phyloP scores from a whole-genome alignment of 2,888 invertebrate genomes.

The Clostera curtula region DNA sequence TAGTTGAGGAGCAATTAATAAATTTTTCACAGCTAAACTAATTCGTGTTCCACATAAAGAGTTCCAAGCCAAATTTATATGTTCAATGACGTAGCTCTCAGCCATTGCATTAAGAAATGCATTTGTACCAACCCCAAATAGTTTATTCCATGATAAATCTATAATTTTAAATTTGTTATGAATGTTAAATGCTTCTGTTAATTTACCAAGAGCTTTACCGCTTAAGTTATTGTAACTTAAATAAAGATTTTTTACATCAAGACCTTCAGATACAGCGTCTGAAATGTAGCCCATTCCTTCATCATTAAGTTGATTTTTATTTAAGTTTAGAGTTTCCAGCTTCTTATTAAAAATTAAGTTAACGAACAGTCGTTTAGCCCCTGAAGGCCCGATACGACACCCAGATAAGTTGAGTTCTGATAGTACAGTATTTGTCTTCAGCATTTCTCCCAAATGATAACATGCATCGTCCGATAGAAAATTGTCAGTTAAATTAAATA shows the following conservation, averaged over 20 bases:
- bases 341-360: conserved; percentile 29
- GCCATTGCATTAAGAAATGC: conserved; percentile 29
- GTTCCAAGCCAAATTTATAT: conserved; percentile 49
- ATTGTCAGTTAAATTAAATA: conserved; percentile 44
- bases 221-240: conserved; percentile 43
- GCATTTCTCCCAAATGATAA: conserved; percentile 49
- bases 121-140: conserved; percentile 27
- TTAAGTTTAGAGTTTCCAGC: conserved; percentile 34
- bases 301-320: conserved; percentile 39
- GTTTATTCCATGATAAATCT: conserved; percentile 51
- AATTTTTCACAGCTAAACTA: conserved; percentile 28
- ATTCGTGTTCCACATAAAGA: conserved; percentile 30
- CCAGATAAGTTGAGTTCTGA: conserved; percentile 43
- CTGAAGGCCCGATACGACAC: conserved; percentile 44
- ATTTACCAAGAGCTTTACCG: conserved; percentile 26
- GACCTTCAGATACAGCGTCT: conserved; percentile 27
- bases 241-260: conserved; percentile 32
- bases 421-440: conserved; percentile 34
- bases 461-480: conserved; percentile 47
- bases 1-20: conserved; percentile 30
- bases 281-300: conserved; percentile 33
- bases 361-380: conserved; percentile 27
- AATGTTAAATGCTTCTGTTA: conserved; percentile 39
- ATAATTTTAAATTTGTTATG: conserved; percentile 36
- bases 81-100: conserved; percentile 32